phyloP scores from a whole-genome alignment of 2,797 vertebrate species.

The Acanthurus leucopareius region DNA sequence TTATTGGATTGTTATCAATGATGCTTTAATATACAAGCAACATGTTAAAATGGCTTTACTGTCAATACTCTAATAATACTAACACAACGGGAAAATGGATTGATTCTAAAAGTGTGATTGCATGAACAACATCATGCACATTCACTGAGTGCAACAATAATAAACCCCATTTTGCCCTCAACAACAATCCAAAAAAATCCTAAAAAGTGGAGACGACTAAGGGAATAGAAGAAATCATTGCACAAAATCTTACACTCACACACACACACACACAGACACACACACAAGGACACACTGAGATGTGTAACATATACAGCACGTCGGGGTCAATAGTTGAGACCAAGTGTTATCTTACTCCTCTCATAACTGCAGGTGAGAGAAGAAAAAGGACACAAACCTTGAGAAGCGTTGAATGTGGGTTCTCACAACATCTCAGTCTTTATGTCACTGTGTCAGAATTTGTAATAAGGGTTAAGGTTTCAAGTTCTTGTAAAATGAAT shows the following conservation, averaged over 20 bases:
- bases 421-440: conserved; percentile 55
- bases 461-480: neutral
- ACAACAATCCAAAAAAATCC: neutral
- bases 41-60: neutral
- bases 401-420: conserved; percentile 51
- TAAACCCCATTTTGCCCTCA: neutral
- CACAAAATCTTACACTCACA: too few species aligned
- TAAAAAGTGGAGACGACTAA: neutral
- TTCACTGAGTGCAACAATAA: neutral
- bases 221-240: neutral
- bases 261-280: neutral
- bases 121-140: neutral
- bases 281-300: neutral
- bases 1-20: neutral
- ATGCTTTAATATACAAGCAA: neutral
- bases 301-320: conserved; percentile 21
- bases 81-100: too few species aligned
- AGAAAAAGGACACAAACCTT: conserved; percentile 16
- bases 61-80: neutral
- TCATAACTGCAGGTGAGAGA: conserved; percentile 42
- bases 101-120: too few species aligned
- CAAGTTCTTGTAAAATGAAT: neutral
- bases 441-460: neutral
- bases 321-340: conserved; percentile 60
- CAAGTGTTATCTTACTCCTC: conserved; percentile 50